Evolutionary conservation across 2,113 vertebrate genomes (phyloP).

Genomic region (Leucoraja erinaceus): DNA sequence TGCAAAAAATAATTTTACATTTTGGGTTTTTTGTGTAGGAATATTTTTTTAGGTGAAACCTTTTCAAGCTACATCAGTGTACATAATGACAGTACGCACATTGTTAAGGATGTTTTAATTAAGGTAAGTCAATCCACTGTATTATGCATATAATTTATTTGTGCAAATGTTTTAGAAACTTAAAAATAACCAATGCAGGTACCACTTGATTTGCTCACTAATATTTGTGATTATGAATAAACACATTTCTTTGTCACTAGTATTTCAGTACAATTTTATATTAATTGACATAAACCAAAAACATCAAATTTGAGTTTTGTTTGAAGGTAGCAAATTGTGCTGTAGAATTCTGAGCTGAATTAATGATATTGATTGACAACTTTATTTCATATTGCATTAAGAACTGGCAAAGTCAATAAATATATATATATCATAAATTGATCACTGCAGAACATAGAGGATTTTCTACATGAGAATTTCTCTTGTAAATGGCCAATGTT

Average conservation of each 20-base stretch:
- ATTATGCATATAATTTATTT: neutral
- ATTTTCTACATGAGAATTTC: neutral
- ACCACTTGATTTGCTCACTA: neutral
- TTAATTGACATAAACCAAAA: neutral
- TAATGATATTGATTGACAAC: neutral
- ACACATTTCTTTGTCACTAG: neutral
- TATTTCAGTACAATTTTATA: neutral
- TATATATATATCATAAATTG: neutral
- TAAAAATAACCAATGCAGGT: neutral
- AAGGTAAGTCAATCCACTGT: slow-evolving; percentile 65
- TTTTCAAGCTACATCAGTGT: slow-evolving; percentile 98
- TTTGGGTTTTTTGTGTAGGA: slow-evolving; percentile 58
- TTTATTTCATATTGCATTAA: neutral
- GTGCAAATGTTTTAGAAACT: neutral
- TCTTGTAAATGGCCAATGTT: neutral
- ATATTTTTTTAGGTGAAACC: slow-evolving; percentile 94
- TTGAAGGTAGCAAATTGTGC: neutral
- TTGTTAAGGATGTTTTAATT: slow-evolving; percentile 91
- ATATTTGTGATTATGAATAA: neutral
- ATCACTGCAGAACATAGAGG: neutral
- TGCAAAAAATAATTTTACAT: neutral
- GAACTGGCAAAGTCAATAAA: neutral
- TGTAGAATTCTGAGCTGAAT: neutral
- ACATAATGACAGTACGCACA: slow-evolving; percentile 91
- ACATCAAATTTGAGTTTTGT: neutral